Evolutionary conservation across 2,797 vertebrate genomes (phyloP), one percentile per base, ranked within the genome.

Genomic region (Pitangus sulphuratus): DNA sequence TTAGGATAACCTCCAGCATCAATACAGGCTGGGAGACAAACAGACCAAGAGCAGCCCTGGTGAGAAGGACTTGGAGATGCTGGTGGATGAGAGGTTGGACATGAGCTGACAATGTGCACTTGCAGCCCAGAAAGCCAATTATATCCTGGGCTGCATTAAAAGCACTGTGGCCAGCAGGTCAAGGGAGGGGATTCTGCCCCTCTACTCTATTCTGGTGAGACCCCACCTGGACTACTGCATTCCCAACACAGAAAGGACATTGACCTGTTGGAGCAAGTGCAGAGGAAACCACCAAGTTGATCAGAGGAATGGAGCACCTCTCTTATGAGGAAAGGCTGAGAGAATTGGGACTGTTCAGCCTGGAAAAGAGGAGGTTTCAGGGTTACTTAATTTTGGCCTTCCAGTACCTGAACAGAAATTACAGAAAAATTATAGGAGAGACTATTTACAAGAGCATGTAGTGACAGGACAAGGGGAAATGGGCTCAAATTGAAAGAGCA

Each of bases 1-100:
- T 1, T 30, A 40, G 26, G 24, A 13, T 4, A 61, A 30, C 6
- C 11, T 15, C 26, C 1, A 1, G 6, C 17, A 39, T 6, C 30
- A 86, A 11, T 11, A 25, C 2, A 45, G n/a, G 2, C 9, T 61
- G 24, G 15, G n/a, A 8, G 12, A 24, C 11, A 9, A 51, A 33
- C 28, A 85, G 33, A 69, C 30, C 16, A 7, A 3, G 1, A 51
- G 22, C 12, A 51, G 39, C 10, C 19, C 6, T 53, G 33, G 4
- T 17, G 19, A 35, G 56, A 62, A 26, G 21, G 25, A 22, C 24
- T 70, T 78, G 25, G 4, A 11, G 20, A 11, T 54, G 28, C 20
- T 70, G 30, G 40, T 40, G 25, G 28, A n/a, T 47, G 30, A 75
- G 51, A 61, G 39, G 30, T 9, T 54, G 30, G 31, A 35, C 11